These are phyloP conservation scores for Parus major DNA, from an alignment of 2,113 vertebrate genomes.

Conservation along the genomic window DNA sequence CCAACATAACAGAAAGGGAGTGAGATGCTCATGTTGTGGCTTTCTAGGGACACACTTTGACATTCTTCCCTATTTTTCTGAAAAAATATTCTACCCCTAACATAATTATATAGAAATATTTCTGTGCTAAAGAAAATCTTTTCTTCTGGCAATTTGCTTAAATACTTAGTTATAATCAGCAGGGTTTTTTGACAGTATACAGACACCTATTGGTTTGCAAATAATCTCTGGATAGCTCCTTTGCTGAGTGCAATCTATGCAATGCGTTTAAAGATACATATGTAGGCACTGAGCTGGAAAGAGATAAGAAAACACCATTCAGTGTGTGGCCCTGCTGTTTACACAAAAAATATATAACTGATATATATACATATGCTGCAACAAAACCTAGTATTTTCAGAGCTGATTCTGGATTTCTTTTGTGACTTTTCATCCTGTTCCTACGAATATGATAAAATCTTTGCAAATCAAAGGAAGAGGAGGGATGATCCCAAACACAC, in stretches of 20 bases:
- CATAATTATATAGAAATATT: not conserved
- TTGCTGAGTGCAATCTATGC: not conserved
- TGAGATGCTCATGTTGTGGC: not conserved
- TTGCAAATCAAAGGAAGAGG: not conserved
- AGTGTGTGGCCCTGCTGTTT: not conserved
- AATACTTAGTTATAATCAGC: not conserved
- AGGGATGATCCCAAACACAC: not conserved
- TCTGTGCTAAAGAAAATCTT: not conserved
- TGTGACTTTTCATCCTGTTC: not conserved
- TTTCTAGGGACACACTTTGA: not conserved
- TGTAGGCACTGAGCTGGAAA: not conserved
- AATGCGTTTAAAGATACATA: not conserved
- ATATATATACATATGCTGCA: not conserved
- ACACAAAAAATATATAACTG: not conserved
- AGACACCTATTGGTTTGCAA: not conserved
- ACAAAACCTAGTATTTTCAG: not conserved
- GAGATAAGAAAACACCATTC: not conserved
- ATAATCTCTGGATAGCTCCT: not conserved
- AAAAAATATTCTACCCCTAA: not conserved
- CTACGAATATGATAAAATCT: not conserved
- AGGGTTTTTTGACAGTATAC: not conserved
- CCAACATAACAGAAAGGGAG: not conserved
- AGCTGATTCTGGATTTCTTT: not conserved
- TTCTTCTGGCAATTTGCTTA: not conserved
- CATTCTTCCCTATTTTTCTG: not conserved